Base-by-base conservation (phyloP, 2,113 vertebrate species). In the Phrynocephalus versicolor region DNA sequence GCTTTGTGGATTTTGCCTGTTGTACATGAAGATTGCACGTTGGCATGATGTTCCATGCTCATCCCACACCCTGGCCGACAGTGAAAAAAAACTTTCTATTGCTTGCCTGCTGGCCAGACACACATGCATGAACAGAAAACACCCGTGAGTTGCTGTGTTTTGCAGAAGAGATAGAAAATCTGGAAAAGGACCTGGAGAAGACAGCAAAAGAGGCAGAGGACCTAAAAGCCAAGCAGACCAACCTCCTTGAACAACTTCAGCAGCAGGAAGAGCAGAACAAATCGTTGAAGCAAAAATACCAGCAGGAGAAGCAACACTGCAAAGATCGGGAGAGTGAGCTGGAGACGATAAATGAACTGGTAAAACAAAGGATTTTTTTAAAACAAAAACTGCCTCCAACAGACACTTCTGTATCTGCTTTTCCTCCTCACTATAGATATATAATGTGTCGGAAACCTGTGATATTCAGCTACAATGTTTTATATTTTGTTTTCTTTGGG, bases 261-360 rank as follows among this genome's bases (percentile, higher is more conserved):
- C 92, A 87, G 84, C 97, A 97, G 90, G 96, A 96, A 77, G 93
- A 93, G 55, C 45, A 96, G 80, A 97, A 97, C 85, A 95, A 57
- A 74, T 96, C 93, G 1, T 87, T 98, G n/a, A 95, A 94, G 90
- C 94, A 96, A 71, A 96, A 96, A 83, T 87, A 91, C 57, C 70
- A 89, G 21, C 90, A 95, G 33, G 97, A 97, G 62, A 97, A 96
- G 79, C 94, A 92, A 64, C 95, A 45, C 80, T 95, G 87, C 69
- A 91, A 95, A 55, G 93, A 96, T 27, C 91, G 97, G 1, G 93
- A 96, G 71, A 95, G 94, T 83, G 95, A 97, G 72, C 85, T 98
- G 87, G 95, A 91, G 77, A 97, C 95, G 27, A 97, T 97, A 94
- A 97, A 95, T 65, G 96, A 97, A 83, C 88, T 98, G 95, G 97